Evolutionary conservation across 1,140 invertebrate species (phyloP), one percentile per base, ranked within the genome.

Genomic region (Linepithema humile): DNA sequence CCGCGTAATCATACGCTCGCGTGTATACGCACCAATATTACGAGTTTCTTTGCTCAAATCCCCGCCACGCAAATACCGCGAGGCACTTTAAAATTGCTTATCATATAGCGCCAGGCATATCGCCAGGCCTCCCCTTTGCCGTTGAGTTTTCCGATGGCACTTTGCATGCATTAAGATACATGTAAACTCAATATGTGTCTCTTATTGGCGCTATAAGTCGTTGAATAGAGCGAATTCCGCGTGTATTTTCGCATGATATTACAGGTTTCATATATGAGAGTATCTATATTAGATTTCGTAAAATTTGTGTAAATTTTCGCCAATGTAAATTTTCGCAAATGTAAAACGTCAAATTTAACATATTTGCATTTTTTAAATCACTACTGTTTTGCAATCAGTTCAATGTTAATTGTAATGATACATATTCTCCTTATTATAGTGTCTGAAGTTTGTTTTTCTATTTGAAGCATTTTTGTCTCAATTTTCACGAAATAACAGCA

Each of bases 11-110:
- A 40, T 67, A 35, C n/a, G n/a, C 45, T 32, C 12, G 15, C 26
- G 15, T 6, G 10, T 17, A 60, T 38, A 65, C 20, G 17, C 38
- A 69, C 12, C 17, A 3, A 70, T 80, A 80, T 70, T 69, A 29
- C 45, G 29, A 62, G 59, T 45, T 43, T 29, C 64, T 17, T 7
- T 9, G 17, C 57, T 48, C 26, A 40, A 80, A 80, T 57, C 17
- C 17, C 1, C 60, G 45, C 4, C n/a, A n/a, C n/a, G n/a, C n/a
- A n/a, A 48, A 77, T 77, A 17, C 40, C 0, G 17, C 20, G 23
- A 69, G 29, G 10, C 57, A 62, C 12, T 80, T 80, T 69, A 80
- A 80, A 40, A 69, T 80, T 80, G 50, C 48, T 80, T 80, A 78
- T 78, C 64, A 20, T 57, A 43, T 55, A 20, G 35, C 64, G n/a